Conservation (phyloP, 2,113 vertebrate genomes). For the Phrynosoma blainvillii region DNA sequence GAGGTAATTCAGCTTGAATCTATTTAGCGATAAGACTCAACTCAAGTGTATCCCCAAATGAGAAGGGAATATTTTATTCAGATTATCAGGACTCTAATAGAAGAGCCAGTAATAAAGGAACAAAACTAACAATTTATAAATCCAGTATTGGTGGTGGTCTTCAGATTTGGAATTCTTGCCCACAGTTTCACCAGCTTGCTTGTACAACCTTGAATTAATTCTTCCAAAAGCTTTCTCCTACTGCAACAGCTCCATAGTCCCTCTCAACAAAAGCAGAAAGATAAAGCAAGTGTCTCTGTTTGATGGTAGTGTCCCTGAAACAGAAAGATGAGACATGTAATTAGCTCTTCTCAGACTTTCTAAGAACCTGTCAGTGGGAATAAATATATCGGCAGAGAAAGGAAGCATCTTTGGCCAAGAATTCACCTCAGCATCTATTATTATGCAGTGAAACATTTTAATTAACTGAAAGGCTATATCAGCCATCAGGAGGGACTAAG, state of each 20-base stretch:
- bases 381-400: constrained; percentile 13
- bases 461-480: constrained; percentile 30
- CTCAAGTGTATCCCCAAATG: neutral
- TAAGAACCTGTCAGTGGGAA: constrained; percentile 16
- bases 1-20: constrained; percentile 16
- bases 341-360: constrained; percentile 42
- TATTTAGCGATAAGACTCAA: neutral
- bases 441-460: constrained; percentile 19
- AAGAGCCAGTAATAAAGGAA: constrained; percentile 19
- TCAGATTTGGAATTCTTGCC: constrained; percentile 35
- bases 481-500: constrained; percentile 30
- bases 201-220: constrained; percentile 54
- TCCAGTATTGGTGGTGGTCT: neutral
- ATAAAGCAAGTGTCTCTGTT: neutral
- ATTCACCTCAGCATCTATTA: neutral
- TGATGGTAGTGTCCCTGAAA: constrained; percentile 31
- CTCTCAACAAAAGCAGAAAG: constrained; percentile 39
- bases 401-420: neutral
- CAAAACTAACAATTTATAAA: constrained; percentile 13
- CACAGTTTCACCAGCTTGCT: neutral
- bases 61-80: constrained; percentile 18
- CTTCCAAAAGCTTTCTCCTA: constrained; percentile 32
- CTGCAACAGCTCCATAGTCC: constrained; percentile 37
- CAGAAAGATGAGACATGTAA: constrained; percentile 38
- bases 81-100: neutral